Percentiles rank a stretch among this genome's conserved stretches.
Conservation (phyloP, 1,140 invertebrate species). For the Drosophila prosaltans region DNA sequence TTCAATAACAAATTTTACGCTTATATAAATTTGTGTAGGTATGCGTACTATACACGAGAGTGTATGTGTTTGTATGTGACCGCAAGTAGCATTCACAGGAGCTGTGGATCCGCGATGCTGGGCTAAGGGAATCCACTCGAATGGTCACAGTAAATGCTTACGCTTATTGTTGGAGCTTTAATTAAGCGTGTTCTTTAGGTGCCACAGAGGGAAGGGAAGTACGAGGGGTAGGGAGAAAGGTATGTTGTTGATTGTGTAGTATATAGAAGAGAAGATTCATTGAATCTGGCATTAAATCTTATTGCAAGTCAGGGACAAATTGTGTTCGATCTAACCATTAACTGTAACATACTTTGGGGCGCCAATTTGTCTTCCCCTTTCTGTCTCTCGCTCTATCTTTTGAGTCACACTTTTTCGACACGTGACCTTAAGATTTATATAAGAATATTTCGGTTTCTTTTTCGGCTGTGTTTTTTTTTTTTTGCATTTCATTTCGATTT, state of each 20-base stretch:
- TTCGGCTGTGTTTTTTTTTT: background rate
- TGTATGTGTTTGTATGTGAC: slow-evolving; percentile 28
- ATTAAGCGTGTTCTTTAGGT: slow-evolving; percentile 46
- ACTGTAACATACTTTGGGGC: slow-evolving; percentile 47
- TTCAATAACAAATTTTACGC: slow-evolving; percentile 79
- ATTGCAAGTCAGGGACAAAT: slow-evolving; percentile 25
- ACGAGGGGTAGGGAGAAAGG: background rate
- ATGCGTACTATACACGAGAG: slow-evolving; percentile 41
- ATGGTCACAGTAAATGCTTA: slow-evolving; percentile 37
- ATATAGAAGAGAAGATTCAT: slow-evolving; percentile 27
- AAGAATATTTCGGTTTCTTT: background rate
- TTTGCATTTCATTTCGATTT: slow-evolving; percentile 13
- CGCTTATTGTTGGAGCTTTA: slow-evolving; percentile 39
- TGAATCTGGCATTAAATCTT: slow-evolving; percentile 60
- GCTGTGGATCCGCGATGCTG: background rate
- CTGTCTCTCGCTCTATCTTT: background rate
- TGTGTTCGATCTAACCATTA: slow-evolving; percentile 4
- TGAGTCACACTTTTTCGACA: slow-evolving; percentile 14
- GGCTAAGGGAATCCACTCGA: slow-evolving; percentile 20
- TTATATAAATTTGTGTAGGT: slow-evolving; percentile 45
- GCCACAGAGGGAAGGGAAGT: background rate
- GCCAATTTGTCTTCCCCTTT: slow-evolving; percentile 4
- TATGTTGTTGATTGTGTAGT: too few relatives aligned
- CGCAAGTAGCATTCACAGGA: slow-evolving; percentile 42
- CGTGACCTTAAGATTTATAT: slow-evolving; percentile 28